phyloP scores from a whole-genome alignment of 2,888 invertebrate species.

The Rotaria sp. region DNA sequence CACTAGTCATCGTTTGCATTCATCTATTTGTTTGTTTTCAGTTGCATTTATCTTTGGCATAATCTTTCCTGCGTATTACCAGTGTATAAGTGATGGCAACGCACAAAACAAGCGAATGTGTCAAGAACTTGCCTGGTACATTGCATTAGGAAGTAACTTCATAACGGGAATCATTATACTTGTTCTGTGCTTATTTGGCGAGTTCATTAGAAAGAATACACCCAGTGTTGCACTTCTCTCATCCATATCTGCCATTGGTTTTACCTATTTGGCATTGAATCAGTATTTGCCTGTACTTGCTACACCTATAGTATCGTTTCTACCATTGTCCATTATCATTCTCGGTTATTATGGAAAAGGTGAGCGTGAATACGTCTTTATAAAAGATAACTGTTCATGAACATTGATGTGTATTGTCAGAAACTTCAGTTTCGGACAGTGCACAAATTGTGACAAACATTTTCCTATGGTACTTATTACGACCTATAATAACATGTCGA shows the following conservation, averaged over 20 bases:
- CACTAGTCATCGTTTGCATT: not conserved
- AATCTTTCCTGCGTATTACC: not conserved
- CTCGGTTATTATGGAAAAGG: not conserved
- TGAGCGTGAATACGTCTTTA: too few species aligned
- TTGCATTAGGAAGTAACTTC: not conserved
- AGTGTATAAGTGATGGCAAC: not conserved
- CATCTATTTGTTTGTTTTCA: not conserved
- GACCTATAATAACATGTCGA: too few species aligned
- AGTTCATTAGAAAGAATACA: not conserved
- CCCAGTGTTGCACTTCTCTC: not conserved
- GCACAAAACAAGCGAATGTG: not conserved
- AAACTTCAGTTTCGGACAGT: too few species aligned
- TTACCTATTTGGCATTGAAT: not conserved
- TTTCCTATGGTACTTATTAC: too few species aligned
- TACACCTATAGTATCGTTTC: not conserved
- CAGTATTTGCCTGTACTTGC: not conserved
- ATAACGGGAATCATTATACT: not conserved
- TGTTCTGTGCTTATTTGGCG: not conserved
- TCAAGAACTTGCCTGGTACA: not conserved
- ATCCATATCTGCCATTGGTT: not conserved
- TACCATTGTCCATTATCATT: not conserved
- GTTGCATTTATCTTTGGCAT: not conserved
- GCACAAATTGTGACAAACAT: too few species aligned
- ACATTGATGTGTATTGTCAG: too few species aligned
- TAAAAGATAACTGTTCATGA: too few species aligned